Conservation (phyloP, 2,888 invertebrate species). For the Eupithecia abbreviata region DNA sequence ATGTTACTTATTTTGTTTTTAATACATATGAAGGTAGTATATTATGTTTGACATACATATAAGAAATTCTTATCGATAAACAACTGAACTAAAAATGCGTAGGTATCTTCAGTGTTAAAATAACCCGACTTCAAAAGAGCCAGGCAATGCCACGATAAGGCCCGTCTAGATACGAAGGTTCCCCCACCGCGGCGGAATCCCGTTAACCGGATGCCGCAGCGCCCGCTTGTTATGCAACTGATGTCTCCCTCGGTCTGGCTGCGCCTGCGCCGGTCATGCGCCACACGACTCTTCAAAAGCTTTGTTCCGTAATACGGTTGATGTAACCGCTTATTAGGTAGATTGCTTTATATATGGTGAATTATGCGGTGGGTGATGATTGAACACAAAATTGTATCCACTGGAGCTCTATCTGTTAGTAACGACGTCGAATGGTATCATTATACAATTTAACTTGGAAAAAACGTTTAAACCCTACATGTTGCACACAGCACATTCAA, state of each 20-base stretch:
- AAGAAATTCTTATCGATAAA: too few species aligned
- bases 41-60: too few species aligned
- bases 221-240: conserved; percentile 78
- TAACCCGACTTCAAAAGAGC: not conserved
- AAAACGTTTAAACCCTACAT: too few species aligned
- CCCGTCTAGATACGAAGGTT: conserved; percentile 56
- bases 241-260: conserved; percentile 60
- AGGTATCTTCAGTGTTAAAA: not conserved
- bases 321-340: conserved; percentile 47
- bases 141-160: conserved; percentile 28
- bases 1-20: too few species aligned
- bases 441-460: not conserved
- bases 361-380: conserved; percentile 24
- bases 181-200: conserved; percentile 55
- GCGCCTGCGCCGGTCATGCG: conserved; percentile 44
- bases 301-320: conserved; percentile 51
- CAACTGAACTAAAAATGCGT: not conserved
- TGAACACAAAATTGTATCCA: not conserved
- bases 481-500: too few species aligned
- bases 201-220: conserved; percentile 75
- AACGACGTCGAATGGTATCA: not conserved
- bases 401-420: not conserved
- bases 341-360: conserved; percentile 41
- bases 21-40: too few species aligned
- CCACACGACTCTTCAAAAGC: conserved; percentile 43